These are phyloP conservation scores for Drosophila subquinaria DNA, from an alignment of 2,888 invertebrate species.

Conservation along the genomic window DNA sequence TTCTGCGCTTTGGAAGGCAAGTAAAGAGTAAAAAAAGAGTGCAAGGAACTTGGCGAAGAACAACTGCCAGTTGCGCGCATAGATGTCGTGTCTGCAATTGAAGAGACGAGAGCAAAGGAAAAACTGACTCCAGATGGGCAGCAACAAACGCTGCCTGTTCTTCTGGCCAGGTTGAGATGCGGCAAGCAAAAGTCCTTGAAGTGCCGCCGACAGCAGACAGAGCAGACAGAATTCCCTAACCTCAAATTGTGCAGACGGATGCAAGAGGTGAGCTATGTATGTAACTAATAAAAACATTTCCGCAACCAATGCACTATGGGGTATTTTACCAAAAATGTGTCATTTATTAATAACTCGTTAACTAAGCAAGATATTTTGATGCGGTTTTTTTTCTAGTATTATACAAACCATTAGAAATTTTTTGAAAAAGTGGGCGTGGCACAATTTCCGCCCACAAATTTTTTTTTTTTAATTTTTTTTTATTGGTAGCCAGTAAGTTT, in stretches of 20 bases:
- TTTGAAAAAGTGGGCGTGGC: too few species aligned
- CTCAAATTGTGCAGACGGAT: conserved; percentile 27
- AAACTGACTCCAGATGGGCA: conserved; percentile 30
- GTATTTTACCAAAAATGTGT: too few species aligned
- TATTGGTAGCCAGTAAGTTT: too few species aligned
- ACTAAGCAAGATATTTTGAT: too few species aligned
- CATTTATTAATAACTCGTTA: too few species aligned
- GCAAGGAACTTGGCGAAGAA: conserved; percentile 54
- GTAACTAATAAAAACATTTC: conserved; percentile 55
- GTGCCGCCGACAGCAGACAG: conserved; percentile 41
- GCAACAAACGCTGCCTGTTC: background rate
- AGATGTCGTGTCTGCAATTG: conserved; percentile 34
- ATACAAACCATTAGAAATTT: too few species aligned
- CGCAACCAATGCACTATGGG: too few species aligned
- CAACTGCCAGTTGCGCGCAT: conserved; percentile 44
- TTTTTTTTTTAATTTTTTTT: too few species aligned
- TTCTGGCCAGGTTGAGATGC: conserved; percentile 31
- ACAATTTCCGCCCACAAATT: too few species aligned
- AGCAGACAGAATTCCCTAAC: conserved; percentile 33
- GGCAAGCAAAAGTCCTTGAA: conserved; percentile 78
- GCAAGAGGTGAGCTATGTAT: background rate
- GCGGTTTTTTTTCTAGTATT: too few species aligned
- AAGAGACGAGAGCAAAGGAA: conserved; percentile 18
- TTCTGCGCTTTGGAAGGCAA: background rate
- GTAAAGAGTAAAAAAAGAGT: conserved; percentile 37